Base-by-base conservation (phyloP, 2,888 invertebrate species). In the Coleophora deauratella region DNA sequence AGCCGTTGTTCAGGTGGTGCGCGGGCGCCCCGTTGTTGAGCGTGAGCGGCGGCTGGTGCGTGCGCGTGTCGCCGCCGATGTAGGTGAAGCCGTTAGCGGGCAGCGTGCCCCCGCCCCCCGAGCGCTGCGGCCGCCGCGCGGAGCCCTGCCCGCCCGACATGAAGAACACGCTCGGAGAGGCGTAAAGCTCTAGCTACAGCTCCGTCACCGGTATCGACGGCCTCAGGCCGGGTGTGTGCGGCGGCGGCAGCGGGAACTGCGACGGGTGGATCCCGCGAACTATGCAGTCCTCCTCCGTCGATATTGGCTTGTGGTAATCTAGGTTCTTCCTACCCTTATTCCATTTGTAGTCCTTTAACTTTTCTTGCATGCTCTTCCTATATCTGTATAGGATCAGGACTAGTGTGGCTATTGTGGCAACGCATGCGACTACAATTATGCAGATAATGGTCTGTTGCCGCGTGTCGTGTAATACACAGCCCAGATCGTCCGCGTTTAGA, bases 181-280 rank as follows among this genome's bases (percentile, higher is more conserved):
- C 94, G 93, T 94, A 93, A 86, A 94, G 93, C 89, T 95, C 94
- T 94, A 95, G 95, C 94, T 95, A 95, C 93, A 95, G 94, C 76
- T 95, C 95, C 88, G 95, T 95, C 63, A 95, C 94, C 55, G 95
- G 95, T 66, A 95, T 93, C 13, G 93, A 92, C 13, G 93, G 93
- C 66, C 76, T 73, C 65, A 71, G 84, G 87, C 73, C 86, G 81
- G 67, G 76, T 54, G 77, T 61, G 79, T 77, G 78, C 61, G 79
- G 69, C 33, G 86, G 86, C 31, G 88, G 69, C 88, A 66, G 73
- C 45, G 81, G 81, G 74, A 82, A 86, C 66, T 82, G 86, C 50
- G 82, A 76, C 44, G 86, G 84, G 64, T 88, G 88, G 49, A 90
- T 88, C 40, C 91, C 88, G 42, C 91, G 87, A 49, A 91, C 90